phyloP scores from a whole-genome alignment of 2,113 vertebrate species.

The Hydrochoerus hydrochaeris region DNA sequence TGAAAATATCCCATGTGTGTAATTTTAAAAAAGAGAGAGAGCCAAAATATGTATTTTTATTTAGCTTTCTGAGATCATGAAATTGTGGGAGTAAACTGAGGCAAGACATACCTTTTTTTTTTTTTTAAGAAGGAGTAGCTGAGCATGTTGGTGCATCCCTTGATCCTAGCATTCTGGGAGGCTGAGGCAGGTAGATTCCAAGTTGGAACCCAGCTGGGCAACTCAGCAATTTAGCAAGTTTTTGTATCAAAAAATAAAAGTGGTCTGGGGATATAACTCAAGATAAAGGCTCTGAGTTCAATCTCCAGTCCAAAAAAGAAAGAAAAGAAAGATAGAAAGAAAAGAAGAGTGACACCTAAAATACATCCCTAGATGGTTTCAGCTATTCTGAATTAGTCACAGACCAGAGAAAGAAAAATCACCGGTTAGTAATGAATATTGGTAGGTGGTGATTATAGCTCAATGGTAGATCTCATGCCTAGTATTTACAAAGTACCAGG shows the following conservation, averaged over 20 bases:
- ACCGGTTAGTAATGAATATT: conserved; percentile 14
- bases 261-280: not conserved
- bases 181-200: not conserved
- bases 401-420: not conserved
- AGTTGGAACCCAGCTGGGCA: not conserved
- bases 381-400: conserved; percentile 48
- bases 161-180: not conserved
- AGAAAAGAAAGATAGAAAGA: not conserved
- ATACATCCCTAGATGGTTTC: not conserved
- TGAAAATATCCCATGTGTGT: not conserved
- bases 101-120: not conserved
- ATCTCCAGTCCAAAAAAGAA: not conserved
- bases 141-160: not conserved
- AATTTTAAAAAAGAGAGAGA: conserved; percentile 43
- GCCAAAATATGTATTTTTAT: conserved; percentile 39
- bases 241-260: not conserved
- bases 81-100: conserved; percentile 6
- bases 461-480: not conserved
- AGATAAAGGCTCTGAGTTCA: not conserved
- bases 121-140: not conserved
- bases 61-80: conserved; percentile 31
- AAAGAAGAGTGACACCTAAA: not conserved
- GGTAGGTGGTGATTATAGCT: not conserved
- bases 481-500: not conserved
- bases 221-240: not conserved